A percentile compares a stretch with the other conserved stretches of the same genome.
Conservation (phyloP, 2,797 vertebrate genomes). For the Muraenolepis orangiensis region DNA sequence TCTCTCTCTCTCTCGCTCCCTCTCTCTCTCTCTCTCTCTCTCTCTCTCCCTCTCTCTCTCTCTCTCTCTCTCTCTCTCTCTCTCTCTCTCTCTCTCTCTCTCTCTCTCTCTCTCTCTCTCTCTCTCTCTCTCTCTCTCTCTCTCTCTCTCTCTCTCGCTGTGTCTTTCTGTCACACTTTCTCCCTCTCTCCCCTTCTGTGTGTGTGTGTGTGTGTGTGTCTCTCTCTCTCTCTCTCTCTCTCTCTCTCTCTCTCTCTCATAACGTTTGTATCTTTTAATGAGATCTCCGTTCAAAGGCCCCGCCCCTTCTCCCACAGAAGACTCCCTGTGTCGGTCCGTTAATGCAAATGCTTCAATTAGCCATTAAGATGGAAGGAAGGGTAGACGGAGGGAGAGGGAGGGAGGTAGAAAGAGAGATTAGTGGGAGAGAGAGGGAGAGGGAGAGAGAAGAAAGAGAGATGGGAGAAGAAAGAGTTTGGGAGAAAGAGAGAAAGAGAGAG, state of each 20-base stretch:
- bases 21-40: not conserved
- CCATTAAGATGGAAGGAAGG: slow-evolving; percentile 24
- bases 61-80: slow-evolving; percentile 41
- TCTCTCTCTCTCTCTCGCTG: not conserved
- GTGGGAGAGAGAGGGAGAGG: slow-evolving; percentile 17
- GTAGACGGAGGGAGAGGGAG: not conserved
- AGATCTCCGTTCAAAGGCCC: slow-evolving; percentile 76
- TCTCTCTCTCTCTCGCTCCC: not conserved
- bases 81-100: slow-evolving; percentile 19
- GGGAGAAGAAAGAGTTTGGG: slow-evolving; percentile 14
- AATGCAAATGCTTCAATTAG: slow-evolving; percentile 68
- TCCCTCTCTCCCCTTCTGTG: not conserved
- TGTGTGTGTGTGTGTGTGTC: no score
- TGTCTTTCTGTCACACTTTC: not conserved
- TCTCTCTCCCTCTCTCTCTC: slow-evolving; percentile 28
- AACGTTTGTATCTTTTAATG: slow-evolving; percentile 84
- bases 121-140: no score
- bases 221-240: slow-evolving; percentile 51
- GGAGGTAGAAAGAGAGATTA: slow-evolving; percentile 36
- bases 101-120: no score
- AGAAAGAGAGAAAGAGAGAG: slow-evolving; percentile 3
- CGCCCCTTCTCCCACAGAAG: slow-evolving; percentile 44
- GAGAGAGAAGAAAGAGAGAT: slow-evolving; percentile 4
- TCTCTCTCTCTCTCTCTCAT: slow-evolving; percentile 14
- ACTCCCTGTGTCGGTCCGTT: slow-evolving; percentile 67